These are phyloP conservation scores for Iselma pallidipennis DNA, from an alignment of 2,888 invertebrate genomes.

Conservation along the genomic window DNA sequence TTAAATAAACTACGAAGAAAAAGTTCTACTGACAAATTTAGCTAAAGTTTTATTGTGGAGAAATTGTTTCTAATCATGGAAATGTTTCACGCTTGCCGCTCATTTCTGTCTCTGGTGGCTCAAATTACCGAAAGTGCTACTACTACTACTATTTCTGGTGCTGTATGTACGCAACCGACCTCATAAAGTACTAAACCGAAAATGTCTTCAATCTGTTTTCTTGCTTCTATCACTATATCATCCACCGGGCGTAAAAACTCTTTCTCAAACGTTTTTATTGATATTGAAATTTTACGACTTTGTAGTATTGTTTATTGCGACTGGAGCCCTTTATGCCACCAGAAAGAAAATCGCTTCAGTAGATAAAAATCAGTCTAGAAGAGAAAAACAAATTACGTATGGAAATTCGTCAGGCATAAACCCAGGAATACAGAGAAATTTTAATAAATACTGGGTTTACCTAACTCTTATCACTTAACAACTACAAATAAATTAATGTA, in stretches of 20 bases:
- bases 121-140: constrained; percentile 37
- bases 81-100: constrained; percentile 33
- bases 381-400: background rate
- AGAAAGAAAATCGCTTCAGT: background rate
- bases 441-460: no score
- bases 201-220: constrained; percentile 39
- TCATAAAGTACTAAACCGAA: constrained; percentile 34
- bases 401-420: background rate
- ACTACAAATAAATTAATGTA: no score
- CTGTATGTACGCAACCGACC: constrained; percentile 14
- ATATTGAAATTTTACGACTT: constrained; percentile 25
- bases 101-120: constrained; percentile 34
- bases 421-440: no score
- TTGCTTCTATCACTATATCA: constrained; percentile 18
- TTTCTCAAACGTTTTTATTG: constrained; percentile 23
- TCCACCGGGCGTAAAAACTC: constrained; percentile 18
- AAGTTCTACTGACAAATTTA: constrained; percentile 12
- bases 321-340: background rate
- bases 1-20: constrained; percentile 1
- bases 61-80: constrained; percentile 31
- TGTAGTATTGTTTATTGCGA: background rate
- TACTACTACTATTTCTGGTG: constrained; percentile 21
- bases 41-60: constrained; percentile 24
- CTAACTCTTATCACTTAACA: no score
- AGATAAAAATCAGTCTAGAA: background rate